Conservation (phyloP, 2,888 invertebrate species). For the Sesia bembeciformis region DNA sequence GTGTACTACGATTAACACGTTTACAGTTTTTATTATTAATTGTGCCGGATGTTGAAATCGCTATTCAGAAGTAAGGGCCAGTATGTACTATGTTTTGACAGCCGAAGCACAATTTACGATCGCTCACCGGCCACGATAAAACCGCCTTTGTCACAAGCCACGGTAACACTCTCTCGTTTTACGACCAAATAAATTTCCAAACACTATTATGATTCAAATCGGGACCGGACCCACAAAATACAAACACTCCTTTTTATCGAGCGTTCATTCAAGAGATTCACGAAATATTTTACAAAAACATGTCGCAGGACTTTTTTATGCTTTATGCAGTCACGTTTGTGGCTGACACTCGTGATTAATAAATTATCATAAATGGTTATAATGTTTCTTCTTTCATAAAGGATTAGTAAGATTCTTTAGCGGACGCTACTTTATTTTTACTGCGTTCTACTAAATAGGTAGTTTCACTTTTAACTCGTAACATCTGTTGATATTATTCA, state of each 20-base stretch:
- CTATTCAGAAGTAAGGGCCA: not conserved
- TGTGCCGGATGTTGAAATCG: not conserved
- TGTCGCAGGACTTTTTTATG: constrained; percentile 26
- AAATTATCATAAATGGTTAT: constrained; percentile 45
- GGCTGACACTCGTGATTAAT: constrained; percentile 40
- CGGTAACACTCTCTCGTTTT: constrained; percentile 60
- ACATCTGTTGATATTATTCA: constrained; percentile 47
- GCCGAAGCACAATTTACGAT: constrained; percentile 65
- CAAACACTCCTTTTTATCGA: constrained; percentile 57
- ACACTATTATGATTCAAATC: constrained; percentile 73
- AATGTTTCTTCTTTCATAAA: constrained; percentile 42
- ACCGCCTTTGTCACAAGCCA: constrained; percentile 62
- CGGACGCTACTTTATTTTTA: constrained; percentile 35
- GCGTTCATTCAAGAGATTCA: constrained; percentile 43
- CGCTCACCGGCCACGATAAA: constrained; percentile 59
- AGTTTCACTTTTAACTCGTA: constrained; percentile 30
- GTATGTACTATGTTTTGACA: constrained; percentile 54
- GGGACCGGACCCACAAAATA: constrained; percentile 54
- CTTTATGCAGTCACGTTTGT: constrained; percentile 43
- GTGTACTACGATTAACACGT: constrained; percentile 3
- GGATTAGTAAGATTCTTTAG: constrained; percentile 43
- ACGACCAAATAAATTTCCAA: constrained; percentile 71
- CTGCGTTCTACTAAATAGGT: constrained; percentile 27
- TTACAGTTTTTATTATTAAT: not conserved
- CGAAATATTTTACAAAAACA: constrained; percentile 52